Base-by-base conservation (phyloP, 2,113 vertebrate genomes). In the Pungitius pungitius region DNA sequence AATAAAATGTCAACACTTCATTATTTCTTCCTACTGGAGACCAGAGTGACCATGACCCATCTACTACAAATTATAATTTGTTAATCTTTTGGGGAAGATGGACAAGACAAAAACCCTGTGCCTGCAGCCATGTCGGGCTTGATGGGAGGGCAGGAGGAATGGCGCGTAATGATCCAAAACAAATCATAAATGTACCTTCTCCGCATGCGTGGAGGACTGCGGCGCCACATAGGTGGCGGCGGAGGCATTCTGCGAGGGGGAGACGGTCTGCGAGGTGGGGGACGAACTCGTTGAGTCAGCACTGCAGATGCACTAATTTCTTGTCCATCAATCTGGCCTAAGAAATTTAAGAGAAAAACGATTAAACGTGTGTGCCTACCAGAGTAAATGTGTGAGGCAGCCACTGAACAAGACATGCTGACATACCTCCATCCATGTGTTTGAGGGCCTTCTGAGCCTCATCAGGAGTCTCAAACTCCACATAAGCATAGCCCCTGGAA, bases 401-500 rank as follows among this genome's bases (percentile, higher is more conserved):
- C 8, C 17, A 43, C 4, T n/a, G 10, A 65, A 33, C 11, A 2
- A 13, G 47, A 56, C 7, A 33, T 2, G 1, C 3, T 11, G 1
- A 78, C 83, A 18, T 86, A 99, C 97, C 98, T 94, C 98, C 97
- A 27, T 99, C 97, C 97, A 99, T 99, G 87, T 99, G 96, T 78
- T 97, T 99, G 39, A 99, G 92, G 2, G 97, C 98, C 81, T 99
- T 99, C 85, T 99, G 96, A 0, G 98, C 97, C 68, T 99, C 97
- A 1, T 97, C 96, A 0, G 96, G 91, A n/a, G 92, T 96, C 87
- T 99, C 97, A 88, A 97, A 99, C 84, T 99, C 98, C 61, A 99
- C 96, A 0, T 99, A 99, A 3, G 97, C 96, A 0, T 95, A 96
- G 66, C 98, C 97, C 70, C 95, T 97, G 5, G 95, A 95, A 14